Evolutionary conservation across 2,797 vertebrate genomes (phyloP).

Genomic region (Channallabes apus): DNA sequence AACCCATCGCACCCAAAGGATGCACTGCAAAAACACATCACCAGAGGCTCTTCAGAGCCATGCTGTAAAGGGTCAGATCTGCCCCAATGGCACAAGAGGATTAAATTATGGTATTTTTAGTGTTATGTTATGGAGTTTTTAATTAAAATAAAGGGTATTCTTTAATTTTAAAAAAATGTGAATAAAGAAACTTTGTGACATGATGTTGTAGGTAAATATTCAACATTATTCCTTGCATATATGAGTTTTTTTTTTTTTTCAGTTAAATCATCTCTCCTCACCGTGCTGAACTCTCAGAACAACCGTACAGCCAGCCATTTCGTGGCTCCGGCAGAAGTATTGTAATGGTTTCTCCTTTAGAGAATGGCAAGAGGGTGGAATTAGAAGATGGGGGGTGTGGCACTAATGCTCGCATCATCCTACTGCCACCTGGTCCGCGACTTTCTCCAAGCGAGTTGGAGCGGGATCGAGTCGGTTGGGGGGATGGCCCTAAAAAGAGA

Average conservation of each 20-base stretch:
- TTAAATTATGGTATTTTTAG: no score
- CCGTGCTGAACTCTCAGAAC: constrained; percentile 74
- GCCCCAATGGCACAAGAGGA: no score
- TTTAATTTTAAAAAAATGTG: neutral
- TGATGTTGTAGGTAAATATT: neutral
- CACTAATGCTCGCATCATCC: constrained; percentile 75
- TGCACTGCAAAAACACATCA: no score
- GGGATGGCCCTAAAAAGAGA: constrained; percentile 69
- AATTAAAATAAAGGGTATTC: neutral
- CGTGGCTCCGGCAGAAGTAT: constrained; percentile 77
- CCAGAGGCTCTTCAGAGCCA: no score
- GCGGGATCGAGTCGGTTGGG: constrained; percentile 64
- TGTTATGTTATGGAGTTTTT: no score
- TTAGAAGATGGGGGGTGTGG: constrained; percentile 74
- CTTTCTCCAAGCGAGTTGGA: constrained; percentile 70
- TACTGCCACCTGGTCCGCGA: constrained; percentile 52
- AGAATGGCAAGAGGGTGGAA: constrained; percentile 83
- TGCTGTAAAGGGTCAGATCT: no score
- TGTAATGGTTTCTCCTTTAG: constrained; percentile 74
- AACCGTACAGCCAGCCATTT: constrained; percentile 93
- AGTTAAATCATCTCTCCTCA: constrained; percentile 60
- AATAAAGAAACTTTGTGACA: neutral
- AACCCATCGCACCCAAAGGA: no score
- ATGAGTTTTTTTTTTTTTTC: neutral
- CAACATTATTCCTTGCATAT: neutral